Base-by-base conservation (phyloP, 2,888 invertebrate species). In the Empis stercorea region DNA sequence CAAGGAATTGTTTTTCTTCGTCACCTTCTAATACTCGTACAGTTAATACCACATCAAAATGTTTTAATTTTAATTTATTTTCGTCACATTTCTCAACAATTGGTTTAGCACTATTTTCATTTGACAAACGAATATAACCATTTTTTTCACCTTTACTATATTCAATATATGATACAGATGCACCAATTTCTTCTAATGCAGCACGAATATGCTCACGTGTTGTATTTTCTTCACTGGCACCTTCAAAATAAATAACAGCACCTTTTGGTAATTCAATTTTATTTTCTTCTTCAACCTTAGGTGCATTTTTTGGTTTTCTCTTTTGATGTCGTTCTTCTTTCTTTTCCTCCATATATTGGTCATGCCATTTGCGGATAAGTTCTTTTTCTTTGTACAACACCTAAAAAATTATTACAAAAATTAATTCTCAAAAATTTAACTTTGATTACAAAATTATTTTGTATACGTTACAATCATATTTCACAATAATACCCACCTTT, bases 151-250 rank as follows among this genome's bases (percentile, higher is more conserved):
- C 88, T 45, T 77, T 78, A 55, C 76, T 79, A 62, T 79, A 88
- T 61, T 87, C 86, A 51, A 91, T 76, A 62, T 76, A 92, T 0
- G 83, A 81, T 42, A 85, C 71, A 34, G 58, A 57, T 5, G 50
- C 51, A 27, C 40, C 40, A 10, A 63, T 43, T 40, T 59, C 61
- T 36, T 60, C 62, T 5, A 92, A 71, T 38, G 79, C 78, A 47
- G 79, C 77, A 59, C 83, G 87, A 23, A 93, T 76, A 54, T 80
- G 75, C 62, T 91, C 88, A 30, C 87, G 73, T 2, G 78, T 71
- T 59, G 74, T 70, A 36, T 74, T 77, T 43, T 73, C 78, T 13
- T 78, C 77, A 9, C 55, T 59, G 3, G 75, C 71, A 11, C 81
- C 80, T 30, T 73, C 74, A 55, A 92, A 77, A 55, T 81, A 76